Evolutionary conservation across 2,797 vertebrate species (phyloP).

Genomic region (Clamator glandarius): DNA sequence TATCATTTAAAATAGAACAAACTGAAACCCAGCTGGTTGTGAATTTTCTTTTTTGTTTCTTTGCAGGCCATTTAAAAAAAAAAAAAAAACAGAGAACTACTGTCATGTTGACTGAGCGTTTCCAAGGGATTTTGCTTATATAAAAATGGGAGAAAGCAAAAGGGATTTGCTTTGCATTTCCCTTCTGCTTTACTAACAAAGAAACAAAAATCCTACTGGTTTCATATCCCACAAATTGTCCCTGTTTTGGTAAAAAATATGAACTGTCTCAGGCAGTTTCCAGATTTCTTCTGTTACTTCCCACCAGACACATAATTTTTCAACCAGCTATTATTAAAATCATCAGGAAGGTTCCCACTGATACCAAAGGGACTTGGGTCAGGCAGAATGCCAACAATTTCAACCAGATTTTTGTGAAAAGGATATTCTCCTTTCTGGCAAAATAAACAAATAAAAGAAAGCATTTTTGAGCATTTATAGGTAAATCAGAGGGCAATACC

Average conservation of each 20-base stretch:
- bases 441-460: not conserved
- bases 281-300: not conserved
- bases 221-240: not conserved
- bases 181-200: not conserved
- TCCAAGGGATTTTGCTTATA: not conserved
- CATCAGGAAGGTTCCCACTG: not conserved
- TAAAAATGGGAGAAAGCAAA: constrained; percentile 15
- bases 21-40: not conserved
- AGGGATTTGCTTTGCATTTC: not conserved
- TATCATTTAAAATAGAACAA: not conserved
- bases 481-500: not conserved
- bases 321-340: constrained; percentile 14
- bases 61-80: not conserved
- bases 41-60: not conserved
- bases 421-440: not conserved
- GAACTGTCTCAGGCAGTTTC: not conserved
- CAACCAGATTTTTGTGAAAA: not conserved
- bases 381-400: not conserved
- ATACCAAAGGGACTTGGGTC: not conserved
- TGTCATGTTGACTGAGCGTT: not conserved
- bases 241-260: not conserved
- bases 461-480: not conserved
- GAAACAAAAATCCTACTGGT: not conserved
- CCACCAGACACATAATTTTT: not conserved
- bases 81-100: not conserved